Conservation (phyloP, 2,888 invertebrate genomes). For the Helicoverpa assulta region DNA sequence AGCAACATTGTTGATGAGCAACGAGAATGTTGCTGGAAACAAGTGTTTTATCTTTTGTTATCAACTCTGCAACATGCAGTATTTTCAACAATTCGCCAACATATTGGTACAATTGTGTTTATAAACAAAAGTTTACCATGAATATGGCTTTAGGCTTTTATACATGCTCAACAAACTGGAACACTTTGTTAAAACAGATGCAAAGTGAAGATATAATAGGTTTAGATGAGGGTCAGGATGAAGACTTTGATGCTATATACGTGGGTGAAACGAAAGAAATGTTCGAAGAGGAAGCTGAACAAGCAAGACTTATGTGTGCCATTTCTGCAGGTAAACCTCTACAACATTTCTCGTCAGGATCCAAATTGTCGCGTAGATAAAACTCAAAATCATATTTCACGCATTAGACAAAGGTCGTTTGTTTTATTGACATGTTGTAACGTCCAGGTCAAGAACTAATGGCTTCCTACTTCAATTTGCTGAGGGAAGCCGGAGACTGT, state of each 20-base stretch:
- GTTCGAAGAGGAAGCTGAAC: constrained; percentile 83
- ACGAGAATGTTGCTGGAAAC: too few relatives aligned
- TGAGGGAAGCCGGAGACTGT: constrained; percentile 78
- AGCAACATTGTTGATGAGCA: too few relatives aligned
- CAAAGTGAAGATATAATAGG: background rate
- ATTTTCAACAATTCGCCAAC: too few relatives aligned
- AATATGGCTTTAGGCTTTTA: too few relatives aligned
- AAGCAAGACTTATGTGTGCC: constrained; percentile 84
- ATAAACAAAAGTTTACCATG: too few relatives aligned
- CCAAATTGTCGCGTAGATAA: background rate
- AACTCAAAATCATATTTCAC: background rate
- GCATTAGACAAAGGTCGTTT: background rate
- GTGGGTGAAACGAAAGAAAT: constrained; percentile 60
- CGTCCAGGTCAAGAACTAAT: constrained; percentile 87
- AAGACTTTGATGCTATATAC: constrained; percentile 69
- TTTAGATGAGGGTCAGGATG: background rate
- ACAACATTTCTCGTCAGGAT: background rate
- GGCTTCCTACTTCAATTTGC: constrained; percentile 81
- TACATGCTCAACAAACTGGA: too few relatives aligned
- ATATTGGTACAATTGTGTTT: too few relatives aligned
- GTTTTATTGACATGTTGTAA: background rate
- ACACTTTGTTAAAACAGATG: constrained; percentile 6
- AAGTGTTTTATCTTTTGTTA: too few relatives aligned
- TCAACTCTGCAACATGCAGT: too few relatives aligned
- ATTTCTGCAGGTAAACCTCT: constrained; percentile 79